Base-by-base conservation (phyloP, 2,113 vertebrate species). In the Pseudorasbora parva region DNA sequence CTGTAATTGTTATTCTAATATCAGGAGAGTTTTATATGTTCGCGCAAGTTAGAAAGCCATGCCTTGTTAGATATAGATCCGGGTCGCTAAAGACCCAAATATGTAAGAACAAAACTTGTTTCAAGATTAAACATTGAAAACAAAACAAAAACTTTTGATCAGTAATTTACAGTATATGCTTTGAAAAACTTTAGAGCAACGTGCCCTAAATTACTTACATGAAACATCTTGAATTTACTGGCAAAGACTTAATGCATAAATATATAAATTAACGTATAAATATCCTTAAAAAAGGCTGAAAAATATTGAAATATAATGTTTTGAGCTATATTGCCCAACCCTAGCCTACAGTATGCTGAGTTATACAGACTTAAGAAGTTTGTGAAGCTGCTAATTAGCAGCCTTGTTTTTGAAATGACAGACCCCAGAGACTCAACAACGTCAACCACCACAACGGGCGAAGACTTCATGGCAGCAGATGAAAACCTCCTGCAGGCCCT, bases 401-500 rank as follows among this genome's bases (percentile, higher is more conserved):
- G 43, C 15, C 0, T 0, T 49, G 59, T 12, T 64, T 64, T 66
- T 49, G 17, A 64, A 33, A 64, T 30, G 56, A 62, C 56, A 78
- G 4, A n/a, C 56, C 57, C 56, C 54, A 62, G 76, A 78, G 57
- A 78, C 27, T 33, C 47, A 8, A 56, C 74, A 33, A 41, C 43
- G 0, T 8, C 41, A 49, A 10, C 45, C 1, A 45, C 45, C 23
- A 30, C 43, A 74, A n/a, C 45, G 6, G 27, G 11, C 8, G 0
- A 25, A 74, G 5, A 10, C 45, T 74, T 23, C 43, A 10, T 30
- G 45, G 25, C 72, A 51, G 72, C 19, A 62, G 49, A 79, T 10
- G 33, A 78, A 60, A 25, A 43, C n/a, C 57, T 78, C 56, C 76
- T 62, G 72, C 72, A 74, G 72, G 72, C 45, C 72, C 49, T 49